phyloP scores from a whole-genome alignment of 2,797 vertebrate species.

The Gadopsis marmoratus region DNA sequence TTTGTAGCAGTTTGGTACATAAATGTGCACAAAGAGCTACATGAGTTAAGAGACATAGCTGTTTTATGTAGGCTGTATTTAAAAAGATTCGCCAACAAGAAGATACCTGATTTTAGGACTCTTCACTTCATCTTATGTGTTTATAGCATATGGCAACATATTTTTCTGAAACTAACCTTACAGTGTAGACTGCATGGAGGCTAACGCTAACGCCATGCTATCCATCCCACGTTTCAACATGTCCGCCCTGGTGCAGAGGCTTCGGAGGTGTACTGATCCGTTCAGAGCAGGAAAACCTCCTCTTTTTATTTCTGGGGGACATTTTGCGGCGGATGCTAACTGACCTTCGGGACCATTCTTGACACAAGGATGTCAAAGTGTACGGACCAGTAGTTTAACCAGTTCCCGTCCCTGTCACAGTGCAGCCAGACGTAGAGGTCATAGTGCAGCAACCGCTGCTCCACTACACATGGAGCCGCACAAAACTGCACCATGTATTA shows the following conservation, averaged over 20 bases:
- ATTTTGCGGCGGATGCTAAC: slow-evolving; percentile 8
- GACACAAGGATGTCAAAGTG: slow-evolving; percentile 25
- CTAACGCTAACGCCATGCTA: neutral
- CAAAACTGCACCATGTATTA: neutral
- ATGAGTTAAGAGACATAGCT: neutral
- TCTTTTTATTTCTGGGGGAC: neutral
- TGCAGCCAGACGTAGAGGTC: slow-evolving; percentile 83
- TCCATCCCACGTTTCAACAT: slow-evolving; percentile 32
- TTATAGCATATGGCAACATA: neutral
- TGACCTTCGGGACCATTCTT: slow-evolving; percentile 10
- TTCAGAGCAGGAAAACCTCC: neutral
- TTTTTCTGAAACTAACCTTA: neutral
- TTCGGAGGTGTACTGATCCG: neutral
- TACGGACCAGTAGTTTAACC: slow-evolving; percentile 54
- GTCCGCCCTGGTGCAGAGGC: slow-evolving; percentile 40
- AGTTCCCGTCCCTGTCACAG: slow-evolving; percentile 57
- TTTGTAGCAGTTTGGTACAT: neutral
- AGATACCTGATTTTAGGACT: neutral
- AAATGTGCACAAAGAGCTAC: neutral
- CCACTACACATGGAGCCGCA: slow-evolving; percentile 19
- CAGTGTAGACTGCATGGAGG: neutral
- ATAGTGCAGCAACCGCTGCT: slow-evolving; percentile 81
- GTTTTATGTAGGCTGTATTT: neutral
- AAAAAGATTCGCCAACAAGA: neutral
- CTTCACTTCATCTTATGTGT: neutral